Evolutionary conservation across 53 echinoderm and acorn worm genomes (phyloP), one percentile per base, ranked within the genome.

Genomic region (Luidia sarsii): DNA sequence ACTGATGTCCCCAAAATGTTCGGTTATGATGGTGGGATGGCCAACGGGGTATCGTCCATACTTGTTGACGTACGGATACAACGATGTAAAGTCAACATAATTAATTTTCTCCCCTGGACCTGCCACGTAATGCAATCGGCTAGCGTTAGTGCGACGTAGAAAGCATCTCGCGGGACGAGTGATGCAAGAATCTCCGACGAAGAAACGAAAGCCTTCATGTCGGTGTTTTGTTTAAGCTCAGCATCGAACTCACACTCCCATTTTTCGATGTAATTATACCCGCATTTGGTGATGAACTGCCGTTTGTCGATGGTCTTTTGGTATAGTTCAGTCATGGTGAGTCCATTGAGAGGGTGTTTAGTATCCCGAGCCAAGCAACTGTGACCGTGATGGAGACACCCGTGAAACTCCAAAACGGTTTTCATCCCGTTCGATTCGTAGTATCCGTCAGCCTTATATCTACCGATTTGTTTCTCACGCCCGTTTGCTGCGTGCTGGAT

Each of bases 51-150:
- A 90, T 39, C 52, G 49, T 0, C 68, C 81, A 19, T 90, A 90
- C 37, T 94, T 90, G 6, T 87, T 84, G 4, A 90, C 77, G 68
- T 64, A 90, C 0, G 90, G 90, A 25, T 90, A 94, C 4, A 94
- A 30, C 1, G 68, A 68, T 16, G 82, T 85, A 27, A 87, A 75
- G 59, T 94, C 87, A 2, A 90, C 80, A 46, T 93, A 93, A 25
- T 62, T 38, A 13, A 93, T 87, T 56, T 49, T 33, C 20, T 90
- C 90, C 7, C 61, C 71, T 10, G 53, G 18, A 18, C 71, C 67
- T 16, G 53, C 72, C 18, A 60, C 50, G 37, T 89, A 75, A 63
- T 29, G 61, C 38, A 84, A 39, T 43, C 57, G 28, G 28, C 60
- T 51, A 24, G 77, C 79, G 61, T 89, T 83, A 13, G 83, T 83